Conservation (phyloP, 2,113 vertebrate genomes). For the Pholis gunnellus region DNA sequence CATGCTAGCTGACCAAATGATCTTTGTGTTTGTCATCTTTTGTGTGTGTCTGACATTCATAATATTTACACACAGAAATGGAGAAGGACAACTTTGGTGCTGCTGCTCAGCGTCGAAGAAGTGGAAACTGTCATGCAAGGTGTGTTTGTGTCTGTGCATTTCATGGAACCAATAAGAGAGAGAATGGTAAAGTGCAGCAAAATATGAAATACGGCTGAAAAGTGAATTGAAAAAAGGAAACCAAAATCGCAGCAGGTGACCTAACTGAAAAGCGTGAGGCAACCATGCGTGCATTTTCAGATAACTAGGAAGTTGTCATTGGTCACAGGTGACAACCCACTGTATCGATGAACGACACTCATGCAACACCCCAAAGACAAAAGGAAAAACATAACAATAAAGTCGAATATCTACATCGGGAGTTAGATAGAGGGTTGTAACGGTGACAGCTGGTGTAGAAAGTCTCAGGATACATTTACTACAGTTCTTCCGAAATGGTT, state of each 20-base stretch:
- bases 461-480: neutral
- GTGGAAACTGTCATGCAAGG: neutral
- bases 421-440: neutral
- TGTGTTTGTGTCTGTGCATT: neutral
- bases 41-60: constrained; percentile 28
- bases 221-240: neutral
- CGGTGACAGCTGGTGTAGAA: neutral
- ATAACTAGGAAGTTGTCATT: neutral
- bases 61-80: constrained; percentile 56
- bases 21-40: constrained; percentile 24
- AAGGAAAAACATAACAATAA: neutral
- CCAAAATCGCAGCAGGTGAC: neutral
- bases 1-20: neutral
- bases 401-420: neutral
- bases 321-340: neutral
- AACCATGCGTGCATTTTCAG: neutral
- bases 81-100: constrained; percentile 7
- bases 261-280: neutral
- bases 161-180: too few relatives aligned
- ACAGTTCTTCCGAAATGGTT: neutral
- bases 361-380: too few relatives aligned
- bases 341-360: neutral
- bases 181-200: neutral
- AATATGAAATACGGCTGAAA: neutral
- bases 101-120: neutral